These are phyloP conservation scores for Pedetes capensis DNA, from an alignment of 2,113 vertebrate species.

Conservation along the genomic window DNA sequence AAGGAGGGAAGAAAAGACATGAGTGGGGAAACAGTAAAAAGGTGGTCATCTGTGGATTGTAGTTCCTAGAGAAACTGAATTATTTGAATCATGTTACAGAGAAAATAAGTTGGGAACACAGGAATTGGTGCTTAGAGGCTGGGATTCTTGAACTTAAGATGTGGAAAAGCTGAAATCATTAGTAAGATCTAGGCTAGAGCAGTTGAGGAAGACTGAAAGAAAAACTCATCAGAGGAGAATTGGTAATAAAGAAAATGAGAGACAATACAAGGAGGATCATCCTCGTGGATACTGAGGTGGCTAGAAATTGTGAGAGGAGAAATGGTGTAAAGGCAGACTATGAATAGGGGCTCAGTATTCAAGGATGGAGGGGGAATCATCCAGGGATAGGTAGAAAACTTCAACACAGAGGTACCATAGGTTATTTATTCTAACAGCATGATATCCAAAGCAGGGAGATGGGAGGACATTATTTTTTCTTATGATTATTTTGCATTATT, in stretches of 20 bases:
- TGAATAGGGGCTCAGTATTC: neutral
- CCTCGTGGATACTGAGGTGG: neutral
- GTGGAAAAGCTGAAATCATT: neutral
- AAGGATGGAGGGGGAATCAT: neutral
- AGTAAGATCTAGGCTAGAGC: neutral
- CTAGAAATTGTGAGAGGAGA: neutral
- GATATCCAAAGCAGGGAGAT: neutral
- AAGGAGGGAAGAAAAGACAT: neutral
- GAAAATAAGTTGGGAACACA: neutral
- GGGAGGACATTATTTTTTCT: neutral
- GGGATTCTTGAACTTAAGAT: neutral
- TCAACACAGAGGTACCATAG: neutral
- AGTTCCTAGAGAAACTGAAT: neutral
- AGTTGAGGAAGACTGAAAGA: neutral
- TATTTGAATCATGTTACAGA: neutral
- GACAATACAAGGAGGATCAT: neutral
- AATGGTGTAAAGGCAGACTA: neutral
- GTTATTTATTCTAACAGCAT: neutral
- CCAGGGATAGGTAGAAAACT: neutral
- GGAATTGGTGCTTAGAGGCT: neutral
- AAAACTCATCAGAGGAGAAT: neutral
- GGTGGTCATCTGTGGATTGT: rapidly evolving
- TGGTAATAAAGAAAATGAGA: neutral
- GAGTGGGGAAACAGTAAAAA: neutral
- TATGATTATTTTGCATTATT: neutral